A percentile compares a stretch with the other conserved stretches of the same genome.
These are phyloP conservation scores for Vanessa cardui DNA, from an alignment of 2,888 invertebrate genomes.

Conservation along the genomic window DNA sequence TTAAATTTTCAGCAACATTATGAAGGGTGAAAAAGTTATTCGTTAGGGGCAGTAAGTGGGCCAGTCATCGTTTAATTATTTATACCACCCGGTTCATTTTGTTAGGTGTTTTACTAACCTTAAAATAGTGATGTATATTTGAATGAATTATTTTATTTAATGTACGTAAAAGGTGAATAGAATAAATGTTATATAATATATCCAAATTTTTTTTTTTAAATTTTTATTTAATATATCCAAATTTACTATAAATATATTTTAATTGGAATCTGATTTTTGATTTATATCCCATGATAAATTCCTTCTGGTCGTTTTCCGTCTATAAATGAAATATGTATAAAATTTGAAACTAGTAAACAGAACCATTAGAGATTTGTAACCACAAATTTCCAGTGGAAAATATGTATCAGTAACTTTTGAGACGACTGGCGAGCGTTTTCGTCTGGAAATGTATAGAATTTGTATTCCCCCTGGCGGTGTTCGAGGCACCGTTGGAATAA, in stretches of 20 bases:
- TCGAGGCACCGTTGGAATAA: conserved; percentile 67
- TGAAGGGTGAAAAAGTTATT: conserved; percentile 48
- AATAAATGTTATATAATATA: background rate
- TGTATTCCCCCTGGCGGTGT: conserved; percentile 68
- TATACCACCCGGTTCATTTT: conserved; percentile 38
- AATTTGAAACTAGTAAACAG: conserved; percentile 3
- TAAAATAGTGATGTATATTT: conserved; percentile 1
- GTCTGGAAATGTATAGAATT: conserved; percentile 57
- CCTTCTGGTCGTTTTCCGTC: background rate
- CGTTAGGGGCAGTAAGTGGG: conserved; percentile 46
- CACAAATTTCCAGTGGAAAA: conserved; percentile 19
- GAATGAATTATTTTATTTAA: conserved; percentile 5
- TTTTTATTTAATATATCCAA: background rate
- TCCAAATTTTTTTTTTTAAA: no score
- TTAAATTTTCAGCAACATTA: conserved; percentile 63
- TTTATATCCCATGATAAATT: background rate
- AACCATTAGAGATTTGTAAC: conserved; percentile 25
- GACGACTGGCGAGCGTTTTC: conserved; percentile 65
- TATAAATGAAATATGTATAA: conserved; percentile 1
- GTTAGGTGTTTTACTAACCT: conserved; percentile 21
- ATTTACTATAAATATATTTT: background rate
- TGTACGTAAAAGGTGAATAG: background rate
- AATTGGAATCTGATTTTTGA: background rate
- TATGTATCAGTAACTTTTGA: conserved; percentile 41
- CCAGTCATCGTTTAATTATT: conserved; percentile 38